These are phyloP conservation scores for Dallia pectoralis DNA, from an alignment of 2,797 vertebrate species.

Conservation along the genomic window DNA sequence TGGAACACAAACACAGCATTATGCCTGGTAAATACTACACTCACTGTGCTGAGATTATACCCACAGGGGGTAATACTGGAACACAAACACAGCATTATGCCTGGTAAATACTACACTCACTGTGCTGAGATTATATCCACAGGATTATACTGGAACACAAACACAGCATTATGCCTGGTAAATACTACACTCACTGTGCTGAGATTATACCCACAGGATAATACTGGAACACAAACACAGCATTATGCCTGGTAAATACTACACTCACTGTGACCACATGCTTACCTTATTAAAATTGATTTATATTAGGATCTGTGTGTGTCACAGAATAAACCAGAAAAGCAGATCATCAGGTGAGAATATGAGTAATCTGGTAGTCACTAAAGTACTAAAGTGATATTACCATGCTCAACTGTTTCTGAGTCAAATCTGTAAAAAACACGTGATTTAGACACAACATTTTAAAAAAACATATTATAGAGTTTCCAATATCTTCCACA, in stretches of 20 bases:
- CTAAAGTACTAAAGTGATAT: too few relatives aligned
- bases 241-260: conserved; percentile 64
- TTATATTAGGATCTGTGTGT: conserved; percentile 27
- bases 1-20: conserved; percentile 69
- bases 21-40: conserved; percentile 60
- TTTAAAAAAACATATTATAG: too few relatives aligned
- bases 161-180: conserved; percentile 63
- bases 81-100: conserved; percentile 68
- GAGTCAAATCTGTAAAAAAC: not conserved
- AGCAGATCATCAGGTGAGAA: conserved; percentile 33
- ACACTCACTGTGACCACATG: conserved; percentile 37
- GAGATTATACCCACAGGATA: conserved; percentile 54
- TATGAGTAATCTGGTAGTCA: not conserved
- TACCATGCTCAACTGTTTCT: too few relatives aligned
- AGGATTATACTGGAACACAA: conserved; percentile 62
- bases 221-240: conserved; percentile 64
- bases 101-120: conserved; percentile 57
- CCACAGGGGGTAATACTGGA: conserved; percentile 48
- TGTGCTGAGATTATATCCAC: conserved; percentile 49
- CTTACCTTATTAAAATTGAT: conserved; percentile 44
- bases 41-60: conserved; percentile 48
- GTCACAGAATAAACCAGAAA: conserved; percentile 48
- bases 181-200: conserved; percentile 50
- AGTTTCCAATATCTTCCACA: too few relatives aligned
- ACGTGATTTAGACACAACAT: not conserved